Evolutionary conservation across 2,888 invertebrate species (phyloP), one percentile per base, ranked within the genome.

Genomic region (Himalopsyche kuldschensis): DNA sequence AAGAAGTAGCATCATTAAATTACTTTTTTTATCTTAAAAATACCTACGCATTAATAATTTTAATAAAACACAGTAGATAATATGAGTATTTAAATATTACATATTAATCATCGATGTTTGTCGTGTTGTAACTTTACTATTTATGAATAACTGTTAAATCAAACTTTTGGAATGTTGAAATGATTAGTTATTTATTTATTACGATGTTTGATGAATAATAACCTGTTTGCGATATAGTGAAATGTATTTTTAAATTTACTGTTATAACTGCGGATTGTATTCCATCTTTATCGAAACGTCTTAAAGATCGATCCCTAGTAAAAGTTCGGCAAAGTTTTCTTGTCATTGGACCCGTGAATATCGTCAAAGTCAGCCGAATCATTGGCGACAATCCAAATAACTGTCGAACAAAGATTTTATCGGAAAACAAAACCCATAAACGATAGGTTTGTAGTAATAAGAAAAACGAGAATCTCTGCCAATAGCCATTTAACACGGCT

Each of bases 341-440:
- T 27, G 69, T 69, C 69, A 69, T 24, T 69, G 69, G 24, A 69
- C 69, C 30, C 69, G 69, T 15, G 69, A 11, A 24, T 27, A 15
- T 69, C 69, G 69, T 69, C 69, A 69, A 27, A 27, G 30, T 69
- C 69, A 69, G 69, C 69, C 69, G 20, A 69, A 27, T 69, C 79
- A 82, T 79, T 79, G 69, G 46, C 35, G 79, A 79, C 82, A 82
- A 79, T 82, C 82, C 79, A 79, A 79, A 82, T 79, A 79, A 75
- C 79, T 82, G 82, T 82, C 82, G 79, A 82, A 82, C 79, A 79
- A 79, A 79, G 79, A 82, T 82, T 82, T 75, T 82, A 79, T 82
- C 79, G 82, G 75, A 82, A 82, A 82, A 82, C 82, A 82, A 82
- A 82, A 82, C 79, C 82, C 82, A 82, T 82, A 82, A 82, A 82